Base-by-base conservation (phyloP, 23 tunicate species). In the Halocynthia roretzi region DNA sequence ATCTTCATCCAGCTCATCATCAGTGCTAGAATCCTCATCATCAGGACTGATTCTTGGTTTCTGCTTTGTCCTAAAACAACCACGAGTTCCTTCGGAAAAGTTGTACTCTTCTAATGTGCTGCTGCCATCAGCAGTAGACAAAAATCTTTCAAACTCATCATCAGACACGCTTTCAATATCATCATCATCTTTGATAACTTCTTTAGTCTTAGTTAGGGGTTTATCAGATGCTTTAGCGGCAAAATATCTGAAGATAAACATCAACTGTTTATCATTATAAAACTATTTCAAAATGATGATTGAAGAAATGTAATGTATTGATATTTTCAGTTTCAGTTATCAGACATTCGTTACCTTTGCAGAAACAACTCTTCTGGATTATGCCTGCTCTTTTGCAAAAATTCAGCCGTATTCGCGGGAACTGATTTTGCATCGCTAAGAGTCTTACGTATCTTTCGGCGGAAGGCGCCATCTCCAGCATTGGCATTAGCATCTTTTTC, bases 351-450 rank as follows among this genome's bases (percentile, higher is more conserved):
- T 62, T 52, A 91, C 97, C 71, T 85, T 57, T 91, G 91, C 53
- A 85, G 85, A 56, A 91, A 91, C 0, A 85, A 53, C 52, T 91
- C 97, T 57, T 91, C 97, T 31, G 97, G 97, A 8, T 71, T 61
- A 54, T 66, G 68, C 7, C 71, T 54, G n/a, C 73, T 54, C 53
- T 91, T 81, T 23, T 62, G 56, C 66, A 85, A 54, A 78, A 91
- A 91, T 76, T 85, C 84, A 5, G 73, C 19, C 6, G 84, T 81
- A 54, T 91, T 91, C 51, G 87, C 95, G 10, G 97, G 82, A 10
- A 63, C 72, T 7, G 55, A n/a, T 21, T 70, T 53, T 14, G 48
- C 22, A 5, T 54, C 53, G 60, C 62, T 51, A 53, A 66, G 64
- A 12, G 78, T 12, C 7, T 62, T 67, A 49, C 62, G 60, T 7